These are phyloP conservation scores for Caradrina kadenii DNA, from an alignment of 2,888 invertebrate genomes.

Conservation along the genomic window DNA sequence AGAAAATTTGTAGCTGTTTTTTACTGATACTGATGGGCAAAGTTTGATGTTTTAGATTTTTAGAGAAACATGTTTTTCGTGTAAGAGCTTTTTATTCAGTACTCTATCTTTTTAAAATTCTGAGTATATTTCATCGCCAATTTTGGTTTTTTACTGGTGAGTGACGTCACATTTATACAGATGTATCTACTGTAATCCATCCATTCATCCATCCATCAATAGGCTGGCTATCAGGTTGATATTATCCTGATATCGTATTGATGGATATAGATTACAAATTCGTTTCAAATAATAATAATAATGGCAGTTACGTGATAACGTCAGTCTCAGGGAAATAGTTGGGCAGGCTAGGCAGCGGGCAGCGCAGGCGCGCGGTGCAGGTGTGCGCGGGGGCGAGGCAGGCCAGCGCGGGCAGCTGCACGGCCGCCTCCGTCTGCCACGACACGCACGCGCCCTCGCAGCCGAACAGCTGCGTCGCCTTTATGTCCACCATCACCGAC, in stretches of 20 bases:
- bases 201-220: too few relatives aligned
- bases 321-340: conserved; percentile 68
- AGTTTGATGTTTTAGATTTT: conserved; percentile 12
- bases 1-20: conserved; percentile 10
- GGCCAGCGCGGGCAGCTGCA: conserved; percentile 42
- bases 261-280: too few relatives aligned
- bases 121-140: not conserved
- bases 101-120: not conserved
- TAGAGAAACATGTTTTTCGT: not conserved
- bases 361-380: conserved; percentile 53
- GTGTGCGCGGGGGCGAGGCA: conserved; percentile 56
- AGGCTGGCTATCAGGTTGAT: too few relatives aligned
- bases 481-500: conserved; percentile 64
- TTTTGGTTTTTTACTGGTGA: not conserved
- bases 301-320: conserved; percentile 70
- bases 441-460: conserved; percentile 53
- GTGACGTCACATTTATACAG: too few relatives aligned
- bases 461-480: conserved; percentile 77
- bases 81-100: not conserved
- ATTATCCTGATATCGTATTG: too few relatives aligned
- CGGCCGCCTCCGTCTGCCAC: conserved; percentile 59
- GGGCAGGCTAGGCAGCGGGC: conserved; percentile 66
- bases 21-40: conserved; percentile 1
- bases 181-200: too few relatives aligned
- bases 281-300: too few relatives aligned